Conservation (phyloP, 2,797 vertebrate genomes). For the Schizopygopsis malacanthus region DNA sequence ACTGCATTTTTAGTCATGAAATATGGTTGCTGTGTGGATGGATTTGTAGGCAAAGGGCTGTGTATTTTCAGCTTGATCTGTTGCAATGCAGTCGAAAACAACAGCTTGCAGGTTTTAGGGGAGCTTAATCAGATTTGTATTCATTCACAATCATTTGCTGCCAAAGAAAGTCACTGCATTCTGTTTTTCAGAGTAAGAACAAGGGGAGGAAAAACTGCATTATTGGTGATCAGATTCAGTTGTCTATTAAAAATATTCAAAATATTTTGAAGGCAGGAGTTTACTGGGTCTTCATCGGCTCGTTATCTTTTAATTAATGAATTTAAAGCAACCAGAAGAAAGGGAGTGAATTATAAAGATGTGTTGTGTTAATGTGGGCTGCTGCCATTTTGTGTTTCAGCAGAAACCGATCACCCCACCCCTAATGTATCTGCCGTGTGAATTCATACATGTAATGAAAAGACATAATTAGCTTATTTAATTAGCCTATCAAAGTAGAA, state of each 20-base stretch:
- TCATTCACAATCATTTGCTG: constrained; percentile 38
- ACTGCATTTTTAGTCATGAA: background rate
- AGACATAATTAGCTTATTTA: constrained; percentile 20
- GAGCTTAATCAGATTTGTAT: constrained; percentile 14
- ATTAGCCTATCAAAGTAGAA: constrained; percentile 36
- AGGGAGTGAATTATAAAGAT: background rate
- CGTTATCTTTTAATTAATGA: background rate
- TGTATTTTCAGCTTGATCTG: background rate
- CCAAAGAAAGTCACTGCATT: constrained; percentile 37
- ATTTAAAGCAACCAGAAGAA: background rate
- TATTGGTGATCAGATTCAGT: constrained; percentile 12
- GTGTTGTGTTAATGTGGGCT: constrained; percentile 4
- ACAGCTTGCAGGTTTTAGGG: background rate
- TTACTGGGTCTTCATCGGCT: constrained; percentile 9
- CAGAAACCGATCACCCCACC: constrained; percentile 25
- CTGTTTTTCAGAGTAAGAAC: constrained; percentile 10
- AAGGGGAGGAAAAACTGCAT: background rate
- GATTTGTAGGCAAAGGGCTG: background rate
- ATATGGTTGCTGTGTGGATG: background rate
- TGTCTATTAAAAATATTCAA: background rate
- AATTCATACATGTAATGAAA: constrained; percentile 24
- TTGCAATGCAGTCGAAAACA: background rate
- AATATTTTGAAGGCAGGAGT: constrained; percentile 3
- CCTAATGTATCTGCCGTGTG: background rate
- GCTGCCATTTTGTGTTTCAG: constrained; percentile 46